Percentiles rank a stretch among this genome's conserved stretches.
Evolutionary conservation across 2,113 vertebrate genomes (phyloP).

Genomic region (Nesospiza acunhae): DNA sequence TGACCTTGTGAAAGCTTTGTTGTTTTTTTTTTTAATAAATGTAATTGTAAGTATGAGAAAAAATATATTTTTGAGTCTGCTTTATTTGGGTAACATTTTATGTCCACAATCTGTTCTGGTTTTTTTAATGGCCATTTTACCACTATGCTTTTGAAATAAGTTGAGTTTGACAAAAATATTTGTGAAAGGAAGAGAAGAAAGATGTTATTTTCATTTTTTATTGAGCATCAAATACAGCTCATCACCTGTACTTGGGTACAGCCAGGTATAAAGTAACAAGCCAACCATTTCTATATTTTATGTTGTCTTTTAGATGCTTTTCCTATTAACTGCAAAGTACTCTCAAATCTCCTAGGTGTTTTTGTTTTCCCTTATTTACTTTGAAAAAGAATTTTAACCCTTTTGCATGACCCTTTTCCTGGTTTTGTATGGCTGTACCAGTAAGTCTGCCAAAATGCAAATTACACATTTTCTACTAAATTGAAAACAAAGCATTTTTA

Average conservation of each 20-base stretch:
- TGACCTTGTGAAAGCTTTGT: constrained; percentile 56
- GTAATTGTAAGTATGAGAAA: constrained; percentile 19
- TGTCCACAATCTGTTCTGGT: constrained; percentile 12
- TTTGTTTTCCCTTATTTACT: constrained; percentile 31
- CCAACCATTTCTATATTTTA: constrained; percentile 14
- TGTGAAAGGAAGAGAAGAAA: constrained; percentile 15
- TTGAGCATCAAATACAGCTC: constrained; percentile 2
- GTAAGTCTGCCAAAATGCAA: constrained; percentile 71
- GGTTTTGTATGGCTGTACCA: constrained; percentile 50
- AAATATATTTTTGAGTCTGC: constrained; percentile 39
- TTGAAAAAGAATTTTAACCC: constrained; percentile 54
- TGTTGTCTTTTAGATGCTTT: constrained; percentile 49
- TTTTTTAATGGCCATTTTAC: constrained; percentile 10
- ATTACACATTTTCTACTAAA: constrained; percentile 72
- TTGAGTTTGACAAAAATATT: constrained; percentile 49
- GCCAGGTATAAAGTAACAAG: background rate
- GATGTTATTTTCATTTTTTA: background rate
- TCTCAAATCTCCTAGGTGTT: constrained; percentile 42
- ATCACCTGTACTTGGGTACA: background rate
- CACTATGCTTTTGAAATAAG: constrained; percentile 47
- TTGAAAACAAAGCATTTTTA: constrained; percentile 60
- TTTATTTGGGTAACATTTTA: constrained; percentile 53
- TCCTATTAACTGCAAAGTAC: background rate
- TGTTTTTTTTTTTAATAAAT: background rate
- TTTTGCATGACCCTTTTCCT: constrained; percentile 73